phyloP scores from a whole-genome alignment of 2,113 vertebrate genomes.

The Ammodytes marinus region DNA sequence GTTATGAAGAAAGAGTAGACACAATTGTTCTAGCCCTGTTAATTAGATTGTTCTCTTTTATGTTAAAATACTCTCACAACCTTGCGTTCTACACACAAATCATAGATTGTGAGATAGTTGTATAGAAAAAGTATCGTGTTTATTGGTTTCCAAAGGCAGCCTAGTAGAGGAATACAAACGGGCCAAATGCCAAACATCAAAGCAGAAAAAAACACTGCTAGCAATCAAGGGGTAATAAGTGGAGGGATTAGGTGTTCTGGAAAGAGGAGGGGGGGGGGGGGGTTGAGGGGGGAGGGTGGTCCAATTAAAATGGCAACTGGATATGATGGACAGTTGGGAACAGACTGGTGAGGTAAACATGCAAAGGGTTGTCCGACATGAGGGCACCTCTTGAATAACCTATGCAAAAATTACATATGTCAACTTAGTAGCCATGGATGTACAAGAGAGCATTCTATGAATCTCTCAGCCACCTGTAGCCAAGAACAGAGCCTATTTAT shows the following conservation, averaged over 20 bases:
- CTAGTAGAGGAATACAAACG: conserved; percentile 43
- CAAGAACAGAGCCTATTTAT: background rate
- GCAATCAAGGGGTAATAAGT: conserved; percentile 72
- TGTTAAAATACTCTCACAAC: background rate
- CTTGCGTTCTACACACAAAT: conserved; percentile 11
- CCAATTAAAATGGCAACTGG: conserved; percentile 56
- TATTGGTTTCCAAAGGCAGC: conserved; percentile 31
- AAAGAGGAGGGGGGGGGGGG: background rate
- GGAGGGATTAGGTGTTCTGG: conserved; percentile 74
- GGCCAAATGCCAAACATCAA: conserved; percentile 65
- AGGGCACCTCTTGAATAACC: conserved; percentile 34
- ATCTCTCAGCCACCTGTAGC: conserved; percentile 27
- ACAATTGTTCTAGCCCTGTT: background rate
- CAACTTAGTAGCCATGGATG: background rate
- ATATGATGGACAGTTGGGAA: conserved; percentile 52
- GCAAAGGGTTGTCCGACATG: background rate
- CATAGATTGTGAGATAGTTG: conserved; percentile 14
- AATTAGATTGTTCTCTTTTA: background rate
- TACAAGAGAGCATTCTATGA: conserved; percentile 1
- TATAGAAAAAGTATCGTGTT: conserved; percentile 8
- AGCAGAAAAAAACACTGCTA: conserved; percentile 62
- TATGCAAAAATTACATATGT: conserved; percentile 1
- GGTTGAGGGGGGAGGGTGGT: conserved; percentile 12
- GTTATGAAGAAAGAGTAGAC: conserved; percentile 21
- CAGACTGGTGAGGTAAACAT: conserved; percentile 14